Evolutionary conservation across 2,797 vertebrate species (phyloP), one percentile per base, ranked within the genome.

Genomic region (Ispidina picta): DNA sequence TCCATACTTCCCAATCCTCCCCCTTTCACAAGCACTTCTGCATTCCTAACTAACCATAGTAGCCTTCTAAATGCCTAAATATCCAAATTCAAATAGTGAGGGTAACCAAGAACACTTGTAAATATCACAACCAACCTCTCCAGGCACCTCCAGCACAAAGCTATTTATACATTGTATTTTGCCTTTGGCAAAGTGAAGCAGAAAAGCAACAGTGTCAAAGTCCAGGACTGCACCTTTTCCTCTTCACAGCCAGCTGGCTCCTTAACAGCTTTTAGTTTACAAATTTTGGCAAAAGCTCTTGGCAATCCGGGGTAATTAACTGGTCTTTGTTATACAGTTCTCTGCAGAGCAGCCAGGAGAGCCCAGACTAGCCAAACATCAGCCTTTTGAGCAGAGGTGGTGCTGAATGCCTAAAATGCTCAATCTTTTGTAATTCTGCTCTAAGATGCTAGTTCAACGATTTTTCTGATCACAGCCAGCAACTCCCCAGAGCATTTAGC

Each of bases 161-260:
- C 29, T 49, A 88, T 75, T 58, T 77, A 80, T 89, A 85, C 87
- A 89, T 74, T 77, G 81, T 74, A 28, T 79, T 89, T 76, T 44
- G 39, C 43, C 78, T 71, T 77, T 64, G 51, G 93, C 71, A 85
- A 91, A 93, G 48, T 3, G 20, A 94, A 88, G 73, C 76, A 92
- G 55, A 91, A 92, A 83, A 91, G 55, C 5, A 0, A 63, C 85
- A 86, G 87, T 83, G 85, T 92, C 83, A 29, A 94, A 91, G 92
- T 94, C 78, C 92, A 89, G 62, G 86, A 90, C 41, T 74, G 54
- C 75, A 85, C 69, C 88, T 78, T 64, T 59, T 66, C 62, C 60
- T 79, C 58, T 92, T 85, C 88, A 74, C 62, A 87, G 93, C 83
- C 92, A 95, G 92, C 73, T 89, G 90, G 81, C 75, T 91, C 69